phyloP scores from a whole-genome alignment of 1,140 invertebrate species.

The Octopus bimaculoides region DNA sequence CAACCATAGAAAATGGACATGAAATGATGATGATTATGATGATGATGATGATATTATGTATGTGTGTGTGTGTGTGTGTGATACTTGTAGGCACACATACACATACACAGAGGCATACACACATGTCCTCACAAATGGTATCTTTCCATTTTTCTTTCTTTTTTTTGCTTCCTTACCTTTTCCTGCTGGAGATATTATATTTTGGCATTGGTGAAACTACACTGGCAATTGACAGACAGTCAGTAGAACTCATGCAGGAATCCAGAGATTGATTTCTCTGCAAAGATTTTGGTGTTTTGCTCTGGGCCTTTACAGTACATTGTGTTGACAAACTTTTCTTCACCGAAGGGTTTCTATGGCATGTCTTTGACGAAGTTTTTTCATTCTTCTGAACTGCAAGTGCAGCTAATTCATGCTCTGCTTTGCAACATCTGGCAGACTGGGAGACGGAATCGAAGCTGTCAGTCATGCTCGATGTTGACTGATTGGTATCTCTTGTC shows the following conservation, averaged over 20 bases:
- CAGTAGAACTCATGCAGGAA: background rate
- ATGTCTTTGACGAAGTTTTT: too few species aligned
- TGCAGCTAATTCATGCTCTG: background rate
- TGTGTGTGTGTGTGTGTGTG: too few species aligned
- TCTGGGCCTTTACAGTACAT: background rate
- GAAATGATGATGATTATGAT: too few species aligned
- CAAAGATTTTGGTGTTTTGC: background rate
- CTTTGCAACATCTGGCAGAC: background rate
- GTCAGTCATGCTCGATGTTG: slow-evolving; percentile 11
- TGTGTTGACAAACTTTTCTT: too few species aligned
- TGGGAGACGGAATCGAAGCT: slow-evolving; percentile 8
- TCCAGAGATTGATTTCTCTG: background rate
- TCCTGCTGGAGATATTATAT: slow-evolving; percentile 32
- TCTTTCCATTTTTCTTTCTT: too few species aligned
- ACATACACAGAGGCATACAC: too few species aligned
- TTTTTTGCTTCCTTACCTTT: slow-evolving; percentile 10
- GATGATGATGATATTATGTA: too few species aligned
- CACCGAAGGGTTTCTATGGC: too few species aligned
- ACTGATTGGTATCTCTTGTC: background rate
- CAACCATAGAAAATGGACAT: too few species aligned
- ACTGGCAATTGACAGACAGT: slow-evolving; percentile 5
- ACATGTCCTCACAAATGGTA: too few species aligned
- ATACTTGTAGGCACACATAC: too few species aligned
- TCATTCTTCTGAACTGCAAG: background rate
- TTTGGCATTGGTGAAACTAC: background rate